Base-by-base conservation (phyloP, 2,888 invertebrate genomes). In the Andrena minutula region DNA sequence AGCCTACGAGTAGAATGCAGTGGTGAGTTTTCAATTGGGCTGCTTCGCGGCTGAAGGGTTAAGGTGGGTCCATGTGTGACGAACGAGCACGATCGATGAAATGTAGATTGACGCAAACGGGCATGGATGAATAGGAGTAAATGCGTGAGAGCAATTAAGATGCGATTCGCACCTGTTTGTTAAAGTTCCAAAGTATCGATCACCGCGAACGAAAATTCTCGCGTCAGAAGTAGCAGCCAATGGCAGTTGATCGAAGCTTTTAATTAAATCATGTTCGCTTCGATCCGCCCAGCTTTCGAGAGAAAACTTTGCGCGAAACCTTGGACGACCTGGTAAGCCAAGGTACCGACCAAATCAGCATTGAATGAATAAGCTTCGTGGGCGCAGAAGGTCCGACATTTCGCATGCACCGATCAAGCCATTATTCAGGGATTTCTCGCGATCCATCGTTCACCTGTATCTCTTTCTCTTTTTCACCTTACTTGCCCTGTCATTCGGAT, bases 361-460 rank as follows among this genome's bases (percentile, higher is more conserved):
- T n/a, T 49, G 56, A 26, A 47, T 10, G 32, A 75, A 53, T 28
- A 47, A 56, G 41, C 53, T 2, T 53, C 58, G 76, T 68, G 61
- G 20, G n/a, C 30, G n/a, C 61, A 8, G 68, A 68, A 26, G 32
- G 61, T 68, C 73, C 80, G 73, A 80, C 80, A 69, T 81, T 81
- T 80, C 56, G 35, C 51, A 12, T 30, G 80, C 80, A 58, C 20
- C 80, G 51, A 60, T 66, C 79, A 53, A 60, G 65, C 79, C 41
- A 16, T 65, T 47, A 65, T 74, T 53, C 60, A 68, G 41, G 58
- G 58, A 65, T 26, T 73, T 65, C 20, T 61, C 79, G 51, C 35
- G 51, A 47, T 20, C 32, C 79, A 51, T 51, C 61, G n/a, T 73
- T 69, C 58, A 20, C 2, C 47, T 30, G 30, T 68, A 47, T 66